Base-by-base conservation (phyloP, 2,888 invertebrate species). In the Tipula confusa region DNA sequence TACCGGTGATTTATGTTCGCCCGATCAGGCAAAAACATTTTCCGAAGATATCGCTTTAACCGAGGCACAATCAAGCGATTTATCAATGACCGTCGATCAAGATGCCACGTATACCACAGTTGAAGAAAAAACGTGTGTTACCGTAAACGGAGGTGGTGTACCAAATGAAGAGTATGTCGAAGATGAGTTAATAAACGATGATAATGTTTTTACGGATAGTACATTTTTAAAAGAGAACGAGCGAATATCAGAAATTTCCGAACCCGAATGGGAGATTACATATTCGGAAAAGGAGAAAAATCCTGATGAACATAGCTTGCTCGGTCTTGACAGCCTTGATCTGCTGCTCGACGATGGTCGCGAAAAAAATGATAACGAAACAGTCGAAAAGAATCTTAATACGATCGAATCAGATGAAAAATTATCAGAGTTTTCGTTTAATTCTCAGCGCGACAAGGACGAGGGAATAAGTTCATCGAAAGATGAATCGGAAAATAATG, bases 191-290 rank as follows among this genome's bases (percentile, higher is more conserved):
- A 29, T 81, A 18, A 48, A 48, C 18, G 48, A 48, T 48, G 48
- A 48, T 48, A 48, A 48, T 48, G 48, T 48, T 48, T 48, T 48
- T 48, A 48, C 48, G 18, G 81, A 81, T 81, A 81, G 4, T 13
- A 81, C 81, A 31, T 81, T 85, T 82, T 82, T 85, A n/a, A 85
- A 85, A 82, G 86, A 86, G 79, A 85, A 86, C 82, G 86, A 86
- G 84, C 36, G 86, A 36, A 85, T 86, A 82, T 86, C 86, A 24
- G 86, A 86, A 84, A 86, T 86, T 28, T 86, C 86, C n/a, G 86
- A 86, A 83, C 86, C 86, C 31, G 85, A 86, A 80, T 86, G 86
- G 86, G 84, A 83, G 15, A 15, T 31, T n/a, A 81, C 81, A 15
- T 81, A 81, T 33, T 80, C 79, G 0, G 79, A 29, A 15, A 80